These are phyloP conservation scores for Rhynchopsitta pachyrhyncha DNA, from an alignment of 2,113 vertebrate species.

Conservation along the genomic window DNA sequence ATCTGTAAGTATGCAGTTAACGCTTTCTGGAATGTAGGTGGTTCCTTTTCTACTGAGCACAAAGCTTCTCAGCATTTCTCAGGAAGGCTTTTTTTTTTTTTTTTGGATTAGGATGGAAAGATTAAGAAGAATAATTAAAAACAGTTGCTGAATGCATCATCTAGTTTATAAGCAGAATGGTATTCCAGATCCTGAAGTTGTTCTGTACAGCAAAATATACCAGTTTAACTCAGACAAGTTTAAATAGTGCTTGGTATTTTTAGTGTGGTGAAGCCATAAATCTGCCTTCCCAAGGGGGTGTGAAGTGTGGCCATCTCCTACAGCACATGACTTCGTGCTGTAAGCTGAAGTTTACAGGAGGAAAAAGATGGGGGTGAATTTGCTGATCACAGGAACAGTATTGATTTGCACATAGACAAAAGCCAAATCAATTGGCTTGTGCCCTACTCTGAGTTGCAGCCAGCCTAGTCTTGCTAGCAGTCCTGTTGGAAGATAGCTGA, in stretches of 20 bases:
- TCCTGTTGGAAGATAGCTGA: background rate
- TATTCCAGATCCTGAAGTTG: background rate
- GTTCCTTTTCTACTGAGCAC: background rate
- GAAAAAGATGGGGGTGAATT: background rate
- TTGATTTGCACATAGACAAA: background rate
- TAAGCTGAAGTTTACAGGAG: background rate
- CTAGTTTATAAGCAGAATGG: background rate
- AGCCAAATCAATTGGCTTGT: background rate
- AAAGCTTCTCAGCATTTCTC: background rate
- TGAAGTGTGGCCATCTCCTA: background rate
- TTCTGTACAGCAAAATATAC: background rate
- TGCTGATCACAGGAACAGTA: background rate
- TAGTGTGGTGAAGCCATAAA: background rate
- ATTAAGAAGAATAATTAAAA: background rate
- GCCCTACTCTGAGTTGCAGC: background rate
- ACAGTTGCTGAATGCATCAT: background rate
- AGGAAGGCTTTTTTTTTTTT: background rate
- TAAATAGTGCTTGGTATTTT: background rate
- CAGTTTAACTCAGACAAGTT: background rate
- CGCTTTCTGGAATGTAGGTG: background rate
- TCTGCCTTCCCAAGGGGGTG: background rate
- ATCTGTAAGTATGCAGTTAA: background rate
- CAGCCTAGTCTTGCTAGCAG: background rate
- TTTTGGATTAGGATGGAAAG: background rate
- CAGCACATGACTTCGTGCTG: background rate